phyloP scores from a whole-genome alignment of 2,888 invertebrate species.

The Chouioia cunea region DNA sequence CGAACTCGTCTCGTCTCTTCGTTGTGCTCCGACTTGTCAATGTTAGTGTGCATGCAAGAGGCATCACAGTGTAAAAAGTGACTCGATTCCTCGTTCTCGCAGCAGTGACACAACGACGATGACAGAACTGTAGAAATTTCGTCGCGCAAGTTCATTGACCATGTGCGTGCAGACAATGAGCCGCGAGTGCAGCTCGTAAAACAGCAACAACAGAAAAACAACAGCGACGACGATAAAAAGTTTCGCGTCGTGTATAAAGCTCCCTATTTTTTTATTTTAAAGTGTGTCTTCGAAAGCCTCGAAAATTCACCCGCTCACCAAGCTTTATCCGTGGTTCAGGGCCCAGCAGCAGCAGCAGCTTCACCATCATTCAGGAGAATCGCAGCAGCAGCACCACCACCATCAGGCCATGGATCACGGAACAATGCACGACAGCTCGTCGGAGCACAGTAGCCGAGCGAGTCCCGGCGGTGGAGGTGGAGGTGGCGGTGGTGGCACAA shows the following conservation, averaged over 20 bases:
- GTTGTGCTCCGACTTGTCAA: no score
- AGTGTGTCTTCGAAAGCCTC: slow-evolving; percentile 48
- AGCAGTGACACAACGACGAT: no score
- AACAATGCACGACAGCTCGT: slow-evolving; percentile 68
- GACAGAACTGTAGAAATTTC: no score
- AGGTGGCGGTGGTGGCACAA: slow-evolving; percentile 61
- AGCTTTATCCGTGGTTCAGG: slow-evolving; percentile 48
- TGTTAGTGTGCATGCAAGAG: no score
- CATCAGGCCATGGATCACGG: slow-evolving; percentile 51
- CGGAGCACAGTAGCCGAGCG: slow-evolving; percentile 68
- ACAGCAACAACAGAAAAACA: no score
- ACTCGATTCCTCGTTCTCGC: no score
- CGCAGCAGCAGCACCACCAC: slow-evolving; percentile 28
- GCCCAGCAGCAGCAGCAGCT: slow-evolving; percentile 46
- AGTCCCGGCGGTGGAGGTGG: slow-evolving; percentile 62
- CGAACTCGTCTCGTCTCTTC: no score
- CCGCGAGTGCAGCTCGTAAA: no score
- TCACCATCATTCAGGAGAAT: slow-evolving; percentile 20
- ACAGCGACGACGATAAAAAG: no score
- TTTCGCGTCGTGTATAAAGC: no score
- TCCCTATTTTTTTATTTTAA: background rate
- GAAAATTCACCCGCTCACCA: slow-evolving; percentile 46
- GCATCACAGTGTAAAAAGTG: no score
- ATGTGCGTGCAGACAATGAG: background rate
- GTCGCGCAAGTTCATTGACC: no score